Evolutionary conservation across 2,113 vertebrate species (phyloP).

Genomic region (Cololabis saira): DNA sequence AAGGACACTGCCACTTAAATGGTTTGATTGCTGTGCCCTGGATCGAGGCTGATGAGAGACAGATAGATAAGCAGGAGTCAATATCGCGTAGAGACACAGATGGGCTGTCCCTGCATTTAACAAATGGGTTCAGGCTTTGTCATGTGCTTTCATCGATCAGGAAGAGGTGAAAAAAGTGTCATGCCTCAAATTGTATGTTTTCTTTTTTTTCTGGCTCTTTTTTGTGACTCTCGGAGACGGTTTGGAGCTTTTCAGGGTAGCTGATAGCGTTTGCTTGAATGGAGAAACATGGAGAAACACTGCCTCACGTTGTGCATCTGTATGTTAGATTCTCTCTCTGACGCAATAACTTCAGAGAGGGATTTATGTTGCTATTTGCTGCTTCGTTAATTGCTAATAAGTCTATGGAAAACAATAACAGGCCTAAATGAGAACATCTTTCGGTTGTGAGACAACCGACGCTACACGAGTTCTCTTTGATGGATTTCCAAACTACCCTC

Average conservation of each 20-base stretch:
- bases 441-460: no score
- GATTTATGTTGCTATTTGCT: no score
- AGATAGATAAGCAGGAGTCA: slow-evolving; percentile 49
- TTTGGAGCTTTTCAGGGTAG: background rate
- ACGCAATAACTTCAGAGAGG: background rate
- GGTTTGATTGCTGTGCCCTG: slow-evolving; percentile 41
- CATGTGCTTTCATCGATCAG: background rate
- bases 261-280: no score
- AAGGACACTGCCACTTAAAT: slow-evolving; percentile 54
- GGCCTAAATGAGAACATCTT: no score
- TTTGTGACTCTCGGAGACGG: background rate
- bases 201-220: background rate
- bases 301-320: no score
- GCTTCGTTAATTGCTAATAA: no score
- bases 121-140: slow-evolving; percentile 11
- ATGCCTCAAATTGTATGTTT: background rate
- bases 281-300: no score
- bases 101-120: slow-evolving; percentile 1
- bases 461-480: no score
- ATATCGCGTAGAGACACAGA: slow-evolving; percentile 23
- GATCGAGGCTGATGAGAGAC: slow-evolving; percentile 31
- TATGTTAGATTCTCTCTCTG: background rate
- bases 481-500: no score
- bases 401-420: no score
- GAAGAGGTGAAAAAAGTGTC: background rate